These are phyloP conservation scores for Octodon degus DNA, from an alignment of 2,113 vertebrate genomes.

Conservation along the genomic window DNA sequence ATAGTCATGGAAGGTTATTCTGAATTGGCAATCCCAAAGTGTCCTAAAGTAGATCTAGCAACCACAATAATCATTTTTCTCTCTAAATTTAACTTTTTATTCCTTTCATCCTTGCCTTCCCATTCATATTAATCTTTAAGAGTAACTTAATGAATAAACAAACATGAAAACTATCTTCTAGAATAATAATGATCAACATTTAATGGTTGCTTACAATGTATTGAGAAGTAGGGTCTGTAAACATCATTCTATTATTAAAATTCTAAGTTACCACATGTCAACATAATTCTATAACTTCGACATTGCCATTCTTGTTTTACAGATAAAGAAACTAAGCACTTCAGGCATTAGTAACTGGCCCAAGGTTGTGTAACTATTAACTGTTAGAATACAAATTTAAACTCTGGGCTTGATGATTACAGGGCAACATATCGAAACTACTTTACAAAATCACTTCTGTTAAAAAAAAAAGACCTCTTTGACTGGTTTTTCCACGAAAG, in stretches of 20 bases:
- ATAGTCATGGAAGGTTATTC: not conserved
- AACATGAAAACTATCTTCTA: not conserved
- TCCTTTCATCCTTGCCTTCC: conserved; percentile 40
- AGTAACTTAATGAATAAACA: conserved; percentile 38
- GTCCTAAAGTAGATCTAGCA: conserved; percentile 47
- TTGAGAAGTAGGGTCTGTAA: not conserved
- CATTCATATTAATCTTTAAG: conserved; percentile 21
- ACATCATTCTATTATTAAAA: not conserved
- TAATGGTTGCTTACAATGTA: not conserved
- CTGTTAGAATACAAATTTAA: not conserved
- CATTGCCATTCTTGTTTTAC: not conserved
- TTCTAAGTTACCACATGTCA: not conserved
- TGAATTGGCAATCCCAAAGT: conserved; percentile 21
- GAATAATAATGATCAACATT: not conserved
- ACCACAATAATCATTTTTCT: conserved; percentile 51
- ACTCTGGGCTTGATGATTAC: not conserved
- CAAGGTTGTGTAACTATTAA: not conserved
- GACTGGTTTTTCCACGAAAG: not conserved
- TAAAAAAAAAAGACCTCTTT: not conserved
- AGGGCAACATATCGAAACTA: not conserved
- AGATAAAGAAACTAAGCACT: not conserved
- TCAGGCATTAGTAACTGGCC: not conserved
- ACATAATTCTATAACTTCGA: not conserved
- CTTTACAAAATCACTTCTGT: not conserved
- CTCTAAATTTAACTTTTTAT: conserved; percentile 53